Evolutionary conservation across 2,888 invertebrate species (phyloP).

Genomic region (Papilio gigon): DNA sequence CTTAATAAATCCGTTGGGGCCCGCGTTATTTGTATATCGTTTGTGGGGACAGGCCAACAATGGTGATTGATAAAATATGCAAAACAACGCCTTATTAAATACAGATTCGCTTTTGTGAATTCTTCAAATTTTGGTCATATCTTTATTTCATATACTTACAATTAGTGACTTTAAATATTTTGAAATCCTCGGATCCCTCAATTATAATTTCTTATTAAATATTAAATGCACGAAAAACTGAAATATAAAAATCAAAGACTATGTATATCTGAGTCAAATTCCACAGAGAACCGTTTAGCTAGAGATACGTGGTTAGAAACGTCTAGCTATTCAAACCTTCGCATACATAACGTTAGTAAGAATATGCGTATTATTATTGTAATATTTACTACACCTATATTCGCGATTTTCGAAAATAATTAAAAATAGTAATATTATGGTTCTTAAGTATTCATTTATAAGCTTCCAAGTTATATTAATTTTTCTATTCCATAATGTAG

Average conservation of each 20-base stretch:
- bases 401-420: background rate
- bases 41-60: conserved; percentile 62
- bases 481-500: conserved; percentile 17
- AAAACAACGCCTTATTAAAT: conserved; percentile 62
- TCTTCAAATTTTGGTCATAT: background rate
- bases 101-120: conserved; percentile 43
- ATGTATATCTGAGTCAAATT: no score
- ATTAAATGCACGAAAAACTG: no score
- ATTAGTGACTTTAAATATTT: no score
- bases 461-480: conserved; percentile 28
- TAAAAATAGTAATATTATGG: background rate
- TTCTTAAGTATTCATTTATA: background rate
- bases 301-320: no score
- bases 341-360: no score
- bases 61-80: conserved; percentile 76
- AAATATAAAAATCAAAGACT: no score
- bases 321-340: no score
- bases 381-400: background rate
- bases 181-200: no score
- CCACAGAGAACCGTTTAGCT: no score
- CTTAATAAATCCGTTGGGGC: conserved; percentile 59
- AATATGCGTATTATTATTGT: no score
- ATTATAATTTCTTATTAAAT: no score
- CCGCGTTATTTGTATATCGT: conserved; percentile 72
- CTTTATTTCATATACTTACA: no score